Percentiles rank a stretch among this genome's conserved stretches.
phyloP scores from a whole-genome alignment of 1,140 invertebrate species.

The Homarus americanus region DNA sequence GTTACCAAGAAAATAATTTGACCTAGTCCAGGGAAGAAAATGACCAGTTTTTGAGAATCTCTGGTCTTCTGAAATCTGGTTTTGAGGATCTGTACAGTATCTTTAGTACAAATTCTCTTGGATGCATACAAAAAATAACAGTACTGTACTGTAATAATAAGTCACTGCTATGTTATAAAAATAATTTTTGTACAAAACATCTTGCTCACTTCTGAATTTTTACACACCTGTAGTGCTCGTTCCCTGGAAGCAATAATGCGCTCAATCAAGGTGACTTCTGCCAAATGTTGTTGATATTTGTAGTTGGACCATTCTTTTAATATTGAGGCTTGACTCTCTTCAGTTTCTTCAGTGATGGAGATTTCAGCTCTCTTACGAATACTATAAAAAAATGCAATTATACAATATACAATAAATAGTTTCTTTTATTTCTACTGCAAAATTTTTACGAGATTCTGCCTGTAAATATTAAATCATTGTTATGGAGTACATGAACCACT shows the following conservation, averaged over 20 bases:
- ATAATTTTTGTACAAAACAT: background rate
- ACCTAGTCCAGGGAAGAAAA: no score
- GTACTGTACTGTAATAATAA: no score
- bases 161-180: background rate
- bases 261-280: conserved; percentile 84
- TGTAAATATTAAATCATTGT: no score
- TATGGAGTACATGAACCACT: no score
- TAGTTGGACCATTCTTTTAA: conserved; percentile 87
- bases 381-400: conserved; percentile 18
- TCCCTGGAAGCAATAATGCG: conserved; percentile 84
- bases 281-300: conserved; percentile 82
- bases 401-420: background rate
- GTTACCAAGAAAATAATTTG: no score
- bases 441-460: background rate
- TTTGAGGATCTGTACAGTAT: no score
- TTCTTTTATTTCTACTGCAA: background rate
- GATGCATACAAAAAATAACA: background rate
- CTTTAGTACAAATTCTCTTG: background rate
- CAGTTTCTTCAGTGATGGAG: conserved; percentile 35
- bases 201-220: no score
- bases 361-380: conserved; percentile 48
- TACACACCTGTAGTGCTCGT: conserved; percentile 83
- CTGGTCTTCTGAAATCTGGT: no score
- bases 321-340: conserved; percentile 81
- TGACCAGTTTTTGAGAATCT: no score